phyloP scores from a whole-genome alignment of 2,113 vertebrate genomes.

The Mustela nigripes region DNA sequence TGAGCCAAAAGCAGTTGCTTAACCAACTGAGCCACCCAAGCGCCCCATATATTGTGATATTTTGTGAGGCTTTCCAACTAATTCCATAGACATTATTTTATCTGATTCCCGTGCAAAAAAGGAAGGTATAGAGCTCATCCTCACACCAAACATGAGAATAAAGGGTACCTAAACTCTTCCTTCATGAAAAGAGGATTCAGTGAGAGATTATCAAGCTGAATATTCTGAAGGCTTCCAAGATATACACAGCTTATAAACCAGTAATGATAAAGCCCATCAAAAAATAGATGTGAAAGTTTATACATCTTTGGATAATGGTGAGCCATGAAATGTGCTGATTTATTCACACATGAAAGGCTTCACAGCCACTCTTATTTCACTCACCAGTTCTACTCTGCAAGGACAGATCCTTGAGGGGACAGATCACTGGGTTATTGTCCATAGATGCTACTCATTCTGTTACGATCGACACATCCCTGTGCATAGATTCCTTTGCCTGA shows the following conservation, averaged over 20 bases:
- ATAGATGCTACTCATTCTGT: not conserved
- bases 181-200: not conserved
- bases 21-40: too few relatives aligned
- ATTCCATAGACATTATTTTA: not conserved
- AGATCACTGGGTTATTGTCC: not conserved
- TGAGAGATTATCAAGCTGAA: not conserved
- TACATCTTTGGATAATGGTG: not conserved
- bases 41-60: not conserved
- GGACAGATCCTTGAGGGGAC: not conserved
- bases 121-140: not conserved
- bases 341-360: slow-evolving; percentile 25
- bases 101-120: not conserved
- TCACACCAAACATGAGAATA: not conserved
- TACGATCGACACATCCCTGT: not conserved
- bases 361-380: not conserved
- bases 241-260: not conserved
- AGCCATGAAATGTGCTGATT: not conserved
- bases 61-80: not conserved
- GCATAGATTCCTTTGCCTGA: not conserved
- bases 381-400: not conserved
- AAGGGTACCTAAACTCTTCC: not conserved
- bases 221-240: not conserved
- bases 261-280: not conserved
- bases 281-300: not conserved
- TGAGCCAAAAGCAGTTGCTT: too few relatives aligned